Evolutionary conservation across 2,888 invertebrate species (phyloP).

Genomic region (Synanthedon tipuliformis): DNA sequence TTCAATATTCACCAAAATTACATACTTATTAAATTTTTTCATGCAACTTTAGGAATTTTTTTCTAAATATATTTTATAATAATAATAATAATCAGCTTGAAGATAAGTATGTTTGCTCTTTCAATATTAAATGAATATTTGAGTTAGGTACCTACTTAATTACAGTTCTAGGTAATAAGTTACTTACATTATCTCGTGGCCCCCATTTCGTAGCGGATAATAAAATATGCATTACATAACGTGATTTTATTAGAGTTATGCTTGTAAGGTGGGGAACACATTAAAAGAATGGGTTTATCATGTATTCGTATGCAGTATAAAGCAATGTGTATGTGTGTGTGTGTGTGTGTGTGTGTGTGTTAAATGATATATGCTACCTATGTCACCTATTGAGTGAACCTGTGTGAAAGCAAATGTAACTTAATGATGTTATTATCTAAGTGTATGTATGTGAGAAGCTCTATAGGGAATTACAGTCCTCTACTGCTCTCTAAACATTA

Average conservation of each 20-base stretch:
- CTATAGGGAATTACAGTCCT: no score
- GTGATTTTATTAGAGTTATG: neutral
- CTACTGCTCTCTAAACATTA: no score
- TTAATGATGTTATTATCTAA: no score
- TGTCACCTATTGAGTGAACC: no score
- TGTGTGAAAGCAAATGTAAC: no score
- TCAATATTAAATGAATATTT: slow-evolving; percentile 28
- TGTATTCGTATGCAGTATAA: no score
- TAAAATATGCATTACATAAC: slow-evolving; percentile 31
- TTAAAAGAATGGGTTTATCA: no score
- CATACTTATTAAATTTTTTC: slow-evolving; percentile 36
- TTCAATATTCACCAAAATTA: slow-evolving; percentile 2
- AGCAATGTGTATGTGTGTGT: no score
- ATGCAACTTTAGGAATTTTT: slow-evolving; percentile 40
- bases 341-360: no score
- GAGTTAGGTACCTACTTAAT: slow-evolving; percentile 40
- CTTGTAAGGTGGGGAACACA: no score
- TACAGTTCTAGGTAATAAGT: slow-evolving; percentile 48
- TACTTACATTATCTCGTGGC: slow-evolving; percentile 67
- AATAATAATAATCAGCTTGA: slow-evolving; percentile 42
- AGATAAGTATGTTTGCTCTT: slow-evolving; percentile 33
- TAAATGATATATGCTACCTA: no score
- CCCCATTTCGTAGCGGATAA: slow-evolving; percentile 54
- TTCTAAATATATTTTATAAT: slow-evolving; percentile 15
- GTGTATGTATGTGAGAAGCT: no score